These are phyloP conservation scores for Diplosoma virens DNA, from an alignment of 23 tunicate species.

Conservation along the genomic window DNA sequence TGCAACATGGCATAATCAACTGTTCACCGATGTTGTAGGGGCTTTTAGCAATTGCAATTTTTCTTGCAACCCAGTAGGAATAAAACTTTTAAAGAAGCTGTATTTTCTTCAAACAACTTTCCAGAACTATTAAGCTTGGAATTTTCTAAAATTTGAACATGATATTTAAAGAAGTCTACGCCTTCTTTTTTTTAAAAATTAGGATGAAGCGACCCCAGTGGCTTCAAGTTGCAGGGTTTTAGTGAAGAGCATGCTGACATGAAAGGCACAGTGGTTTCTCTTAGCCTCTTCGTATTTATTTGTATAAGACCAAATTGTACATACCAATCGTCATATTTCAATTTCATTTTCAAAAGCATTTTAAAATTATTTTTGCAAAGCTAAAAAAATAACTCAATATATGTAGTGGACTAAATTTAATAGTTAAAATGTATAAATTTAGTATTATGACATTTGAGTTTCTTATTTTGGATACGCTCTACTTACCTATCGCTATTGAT, in stretches of 20 bases:
- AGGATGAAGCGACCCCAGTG: constrained; percentile 25
- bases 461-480: not conserved
- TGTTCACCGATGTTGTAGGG: constrained; percentile 59
- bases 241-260: not conserved
- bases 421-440: not conserved
- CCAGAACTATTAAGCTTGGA: constrained; percentile 38
- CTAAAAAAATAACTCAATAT: not conserved
- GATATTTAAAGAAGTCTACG: constrained; percentile 47
- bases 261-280: not conserved
- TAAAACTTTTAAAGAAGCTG: constrained; percentile 31
- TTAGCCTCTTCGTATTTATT: not conserved
- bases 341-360: not conserved
- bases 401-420: not conserved
- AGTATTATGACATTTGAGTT: not conserved
- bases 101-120: constrained; percentile 30
- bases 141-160: constrained; percentile 21
- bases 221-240: not conserved
- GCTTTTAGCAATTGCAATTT: constrained; percentile 39
- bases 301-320: not conserved
- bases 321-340: not conserved
- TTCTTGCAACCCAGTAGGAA: constrained; percentile 36
- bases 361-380: not conserved
- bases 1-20: constrained; percentile 32
- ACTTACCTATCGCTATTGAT: not conserved
- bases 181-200: constrained; percentile 33